A percentile compares a stretch with the other conserved stretches of the same genome.
Conservation (phyloP, 2,888 invertebrate genomes). For the Acronicta leporina region DNA sequence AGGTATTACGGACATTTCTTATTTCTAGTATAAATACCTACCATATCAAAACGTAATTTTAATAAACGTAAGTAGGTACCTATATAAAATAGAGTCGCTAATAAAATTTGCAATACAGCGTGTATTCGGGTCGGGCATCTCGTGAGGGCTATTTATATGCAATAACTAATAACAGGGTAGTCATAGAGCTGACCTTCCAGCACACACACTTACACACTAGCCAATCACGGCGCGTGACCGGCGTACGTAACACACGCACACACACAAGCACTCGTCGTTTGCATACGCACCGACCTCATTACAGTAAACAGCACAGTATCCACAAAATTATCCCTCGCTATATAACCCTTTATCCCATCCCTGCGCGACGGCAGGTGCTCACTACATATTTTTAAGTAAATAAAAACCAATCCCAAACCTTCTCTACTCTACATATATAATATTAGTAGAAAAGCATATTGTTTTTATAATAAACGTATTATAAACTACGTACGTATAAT, state of each 20-base stretch:
- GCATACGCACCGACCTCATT: slow-evolving; percentile 45
- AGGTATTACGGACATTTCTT: not conserved
- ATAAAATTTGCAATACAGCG: not conserved
- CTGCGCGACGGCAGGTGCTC: not conserved
- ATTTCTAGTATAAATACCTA: no score
- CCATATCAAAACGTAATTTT: no score
- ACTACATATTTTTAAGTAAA: not conserved
- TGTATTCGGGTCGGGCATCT: slow-evolving; percentile 4
- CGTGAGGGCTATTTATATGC: slow-evolving; percentile 17
- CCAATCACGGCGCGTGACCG: slow-evolving; percentile 15
- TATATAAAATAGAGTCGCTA: not conserved
- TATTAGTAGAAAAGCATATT: no score
- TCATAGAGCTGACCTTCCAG: not conserved
- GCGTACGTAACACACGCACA: slow-evolving; percentile 7
- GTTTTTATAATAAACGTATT: no score
- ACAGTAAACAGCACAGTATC: slow-evolving; percentile 42
- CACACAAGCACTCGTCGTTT: slow-evolving; percentile 37
- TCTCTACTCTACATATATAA: no score
- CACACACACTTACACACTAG: slow-evolving; percentile 10
- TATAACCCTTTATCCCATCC: slow-evolving; percentile 10
- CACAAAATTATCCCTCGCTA: slow-evolving; percentile 44
- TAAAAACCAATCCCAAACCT: not conserved
- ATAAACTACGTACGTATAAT: no score
- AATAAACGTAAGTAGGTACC: no score
- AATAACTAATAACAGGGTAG: slow-evolving; percentile 15